Evolutionary conservation across 2,113 vertebrate genomes (phyloP).

Genomic region (Sardina pilchardus): DNA sequence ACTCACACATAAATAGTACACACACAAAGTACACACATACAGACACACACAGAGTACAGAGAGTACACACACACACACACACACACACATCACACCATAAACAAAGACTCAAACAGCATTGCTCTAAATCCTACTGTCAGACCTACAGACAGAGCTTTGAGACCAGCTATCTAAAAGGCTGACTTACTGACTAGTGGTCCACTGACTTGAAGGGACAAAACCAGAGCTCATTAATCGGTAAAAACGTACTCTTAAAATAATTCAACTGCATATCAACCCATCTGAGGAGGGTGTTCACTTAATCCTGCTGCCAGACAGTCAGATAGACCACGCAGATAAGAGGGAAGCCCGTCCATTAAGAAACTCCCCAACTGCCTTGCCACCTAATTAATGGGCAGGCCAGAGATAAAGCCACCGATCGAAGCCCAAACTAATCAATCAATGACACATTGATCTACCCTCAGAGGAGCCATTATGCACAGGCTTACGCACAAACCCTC

Average conservation of each 20-base stretch:
- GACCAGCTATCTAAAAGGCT: too few relatives aligned
- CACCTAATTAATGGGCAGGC: background rate
- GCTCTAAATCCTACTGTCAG: too few relatives aligned
- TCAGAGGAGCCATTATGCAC: background rate
- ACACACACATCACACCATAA: background rate
- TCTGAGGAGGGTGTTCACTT: background rate
- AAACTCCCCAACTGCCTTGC: background rate
- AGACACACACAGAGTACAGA: background rate
- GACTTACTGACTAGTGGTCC: too few relatives aligned
- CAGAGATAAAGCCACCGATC: background rate
- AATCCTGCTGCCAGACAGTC: background rate
- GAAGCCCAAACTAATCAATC: background rate
- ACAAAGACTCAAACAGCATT: background rate
- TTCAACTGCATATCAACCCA: background rate
- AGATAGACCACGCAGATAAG: background rate
- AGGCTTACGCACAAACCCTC: too few relatives aligned
- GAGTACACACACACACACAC: background rate
- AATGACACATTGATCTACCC: background rate
- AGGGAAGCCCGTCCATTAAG: background rate
- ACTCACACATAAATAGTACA: conserved; percentile 1
- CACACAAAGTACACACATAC: background rate
- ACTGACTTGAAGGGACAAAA: background rate
- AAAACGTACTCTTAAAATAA: background rate
- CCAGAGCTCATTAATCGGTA: background rate
- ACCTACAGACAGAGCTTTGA: too few relatives aligned